Percentiles rank a stretch among this genome's conserved stretches.
Evolutionary conservation across 2,113 vertebrate species (phyloP).

Genomic region (Entomyzon cyanotis): DNA sequence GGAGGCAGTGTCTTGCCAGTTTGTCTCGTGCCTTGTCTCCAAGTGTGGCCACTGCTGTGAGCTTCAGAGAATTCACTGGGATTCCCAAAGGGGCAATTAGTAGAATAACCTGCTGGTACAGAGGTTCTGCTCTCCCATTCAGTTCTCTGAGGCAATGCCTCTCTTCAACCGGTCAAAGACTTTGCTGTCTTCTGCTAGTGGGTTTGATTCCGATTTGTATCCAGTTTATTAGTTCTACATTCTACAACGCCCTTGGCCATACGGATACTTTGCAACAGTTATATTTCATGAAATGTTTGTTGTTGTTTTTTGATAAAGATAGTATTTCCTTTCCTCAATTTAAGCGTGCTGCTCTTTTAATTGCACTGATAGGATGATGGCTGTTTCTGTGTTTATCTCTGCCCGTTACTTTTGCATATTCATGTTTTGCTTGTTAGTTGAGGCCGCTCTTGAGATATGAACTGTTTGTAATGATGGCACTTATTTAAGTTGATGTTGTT

Average conservation of each 20-base stretch:
- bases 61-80: not conserved
- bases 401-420: constrained; percentile 47
- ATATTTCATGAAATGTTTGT: not conserved
- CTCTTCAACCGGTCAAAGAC: not conserved
- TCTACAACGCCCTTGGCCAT: not conserved
- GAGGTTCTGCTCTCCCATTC: not conserved
- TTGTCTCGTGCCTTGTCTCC: not conserved
- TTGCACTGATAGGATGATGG: constrained; percentile 46
- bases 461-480: constrained; percentile 27
- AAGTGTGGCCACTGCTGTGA: not conserved
- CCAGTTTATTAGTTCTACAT: not conserved
- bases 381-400: constrained; percentile 60
- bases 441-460: constrained; percentile 25
- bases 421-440: constrained; percentile 58
- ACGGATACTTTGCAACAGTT: not conserved
- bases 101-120: not conserved
- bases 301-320: constrained; percentile 26
- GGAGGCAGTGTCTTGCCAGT: not conserved
- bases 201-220: not conserved
- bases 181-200: not conserved
- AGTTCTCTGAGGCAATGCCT: not conserved
- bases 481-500: constrained; percentile 48
- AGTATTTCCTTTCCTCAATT: not conserved
- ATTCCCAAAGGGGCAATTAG: not conserved
- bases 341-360: not conserved